Evolutionary conservation across 92 coral and sea anemone genomes (phyloP), one percentile per base, ranked within the genome.

Genomic region (Plumapathes pennacea): DNA sequence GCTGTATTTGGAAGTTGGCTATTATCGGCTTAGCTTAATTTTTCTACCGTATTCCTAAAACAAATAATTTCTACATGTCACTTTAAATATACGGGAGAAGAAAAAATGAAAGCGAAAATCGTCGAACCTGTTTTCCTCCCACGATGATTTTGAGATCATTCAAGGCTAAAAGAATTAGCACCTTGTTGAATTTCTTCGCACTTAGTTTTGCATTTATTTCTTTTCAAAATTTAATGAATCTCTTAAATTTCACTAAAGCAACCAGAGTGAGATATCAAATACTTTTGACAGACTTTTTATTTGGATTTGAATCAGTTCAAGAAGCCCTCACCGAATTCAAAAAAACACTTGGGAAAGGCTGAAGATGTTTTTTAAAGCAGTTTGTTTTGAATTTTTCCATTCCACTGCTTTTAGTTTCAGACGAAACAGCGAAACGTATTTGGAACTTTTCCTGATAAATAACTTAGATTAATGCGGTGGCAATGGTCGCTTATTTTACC

Each of bases 161-260:
- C 21, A 49, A 49, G 56, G 27, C 27, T 49, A 49, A 49, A 49
- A 21, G 4, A 10, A 5, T 6, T 21, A 49, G 56, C 4, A 49
- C 27, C n/a, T 62, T 32, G 41, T 49, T n/a, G 11, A 60, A 25
- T 50, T 48, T 63, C 33, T 64, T 26, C 46, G 38, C 60, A 50
- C 60, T 14, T 49, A n/a, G n/a, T n/a, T 64, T 50, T 38, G 48
- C 33, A 19, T 64, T 32, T 31, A 31, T 30, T 45, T 9, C 42
- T 31, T 31, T 61, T 64, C 71, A 64, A 64, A 64, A 34, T 64
- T 64, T 64, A 64, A 50, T 64, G 71, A 64, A 58, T 34, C 50
- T 37, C 38, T n/a, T 36, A 48, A 64, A 49, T 32, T 42, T 64
- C 38, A 26, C 42, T 24, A 27, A 33, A 32, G 2, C 46, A 38